These are phyloP conservation scores for Heptranchias perlo DNA, from an alignment of 2,113 vertebrate genomes.

Conservation along the genomic window DNA sequence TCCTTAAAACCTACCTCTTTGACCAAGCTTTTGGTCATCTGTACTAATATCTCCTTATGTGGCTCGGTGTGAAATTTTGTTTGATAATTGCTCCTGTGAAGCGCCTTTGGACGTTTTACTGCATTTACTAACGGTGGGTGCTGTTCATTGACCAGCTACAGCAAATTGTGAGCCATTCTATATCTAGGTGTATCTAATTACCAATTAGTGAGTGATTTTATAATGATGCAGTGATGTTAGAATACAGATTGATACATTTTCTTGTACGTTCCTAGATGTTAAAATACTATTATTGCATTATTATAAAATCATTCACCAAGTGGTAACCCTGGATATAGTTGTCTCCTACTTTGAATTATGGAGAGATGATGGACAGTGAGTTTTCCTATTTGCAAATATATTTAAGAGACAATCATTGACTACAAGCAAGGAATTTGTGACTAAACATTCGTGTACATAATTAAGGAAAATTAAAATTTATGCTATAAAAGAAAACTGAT, in stretches of 20 bases:
- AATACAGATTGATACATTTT: background rate
- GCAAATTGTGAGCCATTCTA: no score
- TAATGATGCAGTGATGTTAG: background rate
- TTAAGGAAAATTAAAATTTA: background rate
- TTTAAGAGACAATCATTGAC: background rate
- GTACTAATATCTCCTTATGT: no score
- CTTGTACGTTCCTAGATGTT: background rate
- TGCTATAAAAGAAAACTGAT: background rate
- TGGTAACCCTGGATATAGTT: background rate
- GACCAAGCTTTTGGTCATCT: no score
- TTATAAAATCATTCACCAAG: background rate
- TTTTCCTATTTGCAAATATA: background rate
- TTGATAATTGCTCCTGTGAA: no score
- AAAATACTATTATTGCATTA: background rate
- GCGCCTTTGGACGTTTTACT: no score
- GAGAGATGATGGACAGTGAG: background rate
- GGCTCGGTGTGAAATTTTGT: no score
- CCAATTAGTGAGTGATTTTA: background rate
- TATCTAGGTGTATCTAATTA: background rate
- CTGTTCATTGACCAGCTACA: no score
- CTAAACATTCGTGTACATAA: background rate
- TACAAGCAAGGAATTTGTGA: background rate
- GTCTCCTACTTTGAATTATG: background rate
- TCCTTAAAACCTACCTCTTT: no score
- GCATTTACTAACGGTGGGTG: no score